Evolutionary conservation across 2,888 invertebrate species (phyloP).

Genomic region (Scrobipalpa atriplicella): DNA sequence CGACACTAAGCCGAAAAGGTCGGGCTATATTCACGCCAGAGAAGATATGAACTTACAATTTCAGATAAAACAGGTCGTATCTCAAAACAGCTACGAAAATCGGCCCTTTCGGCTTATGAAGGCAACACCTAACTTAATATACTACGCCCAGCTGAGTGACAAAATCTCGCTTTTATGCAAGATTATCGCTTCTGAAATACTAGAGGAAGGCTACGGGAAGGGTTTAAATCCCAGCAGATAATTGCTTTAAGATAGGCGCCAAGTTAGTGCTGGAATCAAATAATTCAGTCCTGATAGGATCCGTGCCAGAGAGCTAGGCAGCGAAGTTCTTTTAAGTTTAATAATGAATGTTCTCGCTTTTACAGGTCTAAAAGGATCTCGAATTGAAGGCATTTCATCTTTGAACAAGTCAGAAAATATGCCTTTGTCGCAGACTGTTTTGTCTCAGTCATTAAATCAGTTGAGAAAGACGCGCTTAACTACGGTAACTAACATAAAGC

Average conservation of each 20-base stretch:
- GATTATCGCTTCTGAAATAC: conserved; percentile 39
- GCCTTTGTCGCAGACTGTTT: conserved; percentile 6
- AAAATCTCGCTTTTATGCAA: conserved; percentile 32
- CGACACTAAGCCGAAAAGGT: conserved; percentile 23
- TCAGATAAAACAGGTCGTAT: conserved; percentile 29
- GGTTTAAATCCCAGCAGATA: conserved; percentile 45
- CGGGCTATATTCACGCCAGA: conserved; percentile 14
- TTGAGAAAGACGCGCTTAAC: neutral
- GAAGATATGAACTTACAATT: conserved; percentile 28
- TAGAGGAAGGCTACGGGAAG: conserved; percentile 38
- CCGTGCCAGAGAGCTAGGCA: conserved; percentile 32
- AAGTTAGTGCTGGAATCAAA: conserved; percentile 44
- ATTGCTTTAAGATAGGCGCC: conserved; percentile 47
- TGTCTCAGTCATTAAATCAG: conserved; percentile 11
- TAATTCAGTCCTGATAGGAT: conserved; percentile 43
- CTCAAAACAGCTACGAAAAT: conserved; percentile 24
- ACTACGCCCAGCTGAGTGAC: conserved; percentile 27
- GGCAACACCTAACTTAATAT: conserved; percentile 30
- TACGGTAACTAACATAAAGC: conserved; percentile 11
- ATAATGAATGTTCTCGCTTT: conserved; percentile 38
- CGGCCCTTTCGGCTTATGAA: conserved; percentile 29
- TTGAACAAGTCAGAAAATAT: conserved; percentile 2
- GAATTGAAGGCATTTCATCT: neutral
- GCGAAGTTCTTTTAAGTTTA: conserved; percentile 40
- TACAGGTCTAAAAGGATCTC: conserved; percentile 21